A percentile compares a stretch with the other conserved stretches of the same genome.
phyloP scores from a whole-genome alignment of 2,888 invertebrate genomes.

The Lamellibrachia satsuma region DNA sequence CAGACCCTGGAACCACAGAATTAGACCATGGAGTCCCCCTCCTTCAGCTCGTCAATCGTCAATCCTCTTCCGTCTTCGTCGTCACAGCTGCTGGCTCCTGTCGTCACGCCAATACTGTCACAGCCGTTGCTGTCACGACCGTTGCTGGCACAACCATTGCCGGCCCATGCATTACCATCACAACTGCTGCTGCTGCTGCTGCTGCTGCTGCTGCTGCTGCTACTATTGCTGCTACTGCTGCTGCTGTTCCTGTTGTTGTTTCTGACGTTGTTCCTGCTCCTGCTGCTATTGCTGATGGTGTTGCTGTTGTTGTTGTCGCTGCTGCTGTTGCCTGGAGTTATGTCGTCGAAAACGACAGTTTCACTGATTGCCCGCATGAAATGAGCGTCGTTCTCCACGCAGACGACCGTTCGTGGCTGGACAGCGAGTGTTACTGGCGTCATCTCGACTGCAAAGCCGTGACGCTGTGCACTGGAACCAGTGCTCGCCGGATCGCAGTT shows the following conservation, averaged over 20 bases:
- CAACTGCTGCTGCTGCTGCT: neutral
- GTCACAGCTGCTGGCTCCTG: neutral
- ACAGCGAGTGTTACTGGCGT: neutral
- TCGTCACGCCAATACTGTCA: neutral
- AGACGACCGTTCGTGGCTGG: neutral
- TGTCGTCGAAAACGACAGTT: neutral
- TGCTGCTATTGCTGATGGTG: neutral
- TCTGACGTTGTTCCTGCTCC: neutral
- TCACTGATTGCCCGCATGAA: neutral
- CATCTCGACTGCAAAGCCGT: neutral
- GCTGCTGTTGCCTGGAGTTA: slow-evolving; percentile 19
- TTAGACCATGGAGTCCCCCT: neutral
- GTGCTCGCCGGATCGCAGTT: neutral
- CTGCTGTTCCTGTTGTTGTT: neutral
- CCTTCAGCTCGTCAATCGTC: neutral
- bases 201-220: neutral
- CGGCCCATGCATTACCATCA: slow-evolving; percentile 35
- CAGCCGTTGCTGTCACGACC: neutral
- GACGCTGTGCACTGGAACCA: neutral
- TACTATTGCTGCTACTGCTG: neutral
- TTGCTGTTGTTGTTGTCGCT: slow-evolving; percentile 24
- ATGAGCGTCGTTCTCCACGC: neutral
- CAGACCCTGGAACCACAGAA: too few species aligned
- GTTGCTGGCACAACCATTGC: too few species aligned
- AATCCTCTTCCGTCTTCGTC: neutral